These are phyloP conservation scores for Isaurus tuberculatus DNA, from an alignment of 92 coral and sea anemone species.

Conservation along the genomic window DNA sequence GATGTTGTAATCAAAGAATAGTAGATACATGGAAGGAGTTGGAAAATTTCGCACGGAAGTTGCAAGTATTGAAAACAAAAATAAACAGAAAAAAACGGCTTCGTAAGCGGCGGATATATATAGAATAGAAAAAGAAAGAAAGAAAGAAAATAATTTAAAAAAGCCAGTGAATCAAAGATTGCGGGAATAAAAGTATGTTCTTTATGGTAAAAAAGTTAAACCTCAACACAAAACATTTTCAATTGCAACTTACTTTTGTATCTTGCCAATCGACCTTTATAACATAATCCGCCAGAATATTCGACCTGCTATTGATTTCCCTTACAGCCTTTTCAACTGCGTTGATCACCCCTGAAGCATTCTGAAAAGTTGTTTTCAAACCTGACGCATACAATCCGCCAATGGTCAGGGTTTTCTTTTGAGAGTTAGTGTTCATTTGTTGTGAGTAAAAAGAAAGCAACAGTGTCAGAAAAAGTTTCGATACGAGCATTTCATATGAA, in stretches of 20 bases:
- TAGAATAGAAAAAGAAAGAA: no score
- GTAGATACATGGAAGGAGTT: no score
- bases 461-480: neutral
- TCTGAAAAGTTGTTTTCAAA: constrained; percentile 63
- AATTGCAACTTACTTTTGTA: constrained; percentile 54
- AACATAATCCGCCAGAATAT: constrained; percentile 55
- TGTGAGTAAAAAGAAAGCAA: neutral
- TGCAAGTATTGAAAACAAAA: no score
- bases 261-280: constrained; percentile 59
- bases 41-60: no score
- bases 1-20: no score
- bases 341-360: constrained; percentile 60
- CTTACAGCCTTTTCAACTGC: constrained; percentile 53
- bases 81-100: no score
- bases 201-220: no score
- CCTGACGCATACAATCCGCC: constrained; percentile 73
- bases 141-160: no score
- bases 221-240: no score
- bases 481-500: neutral
- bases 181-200: no score
- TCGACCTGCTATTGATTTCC: constrained; percentile 46
- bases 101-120: no score
- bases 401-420: constrained; percentile 43
- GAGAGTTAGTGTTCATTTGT: neutral
- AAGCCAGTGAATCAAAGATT: no score